Conservation (phyloP, 1,140 invertebrate species). For the Micrasema longulum region DNA sequence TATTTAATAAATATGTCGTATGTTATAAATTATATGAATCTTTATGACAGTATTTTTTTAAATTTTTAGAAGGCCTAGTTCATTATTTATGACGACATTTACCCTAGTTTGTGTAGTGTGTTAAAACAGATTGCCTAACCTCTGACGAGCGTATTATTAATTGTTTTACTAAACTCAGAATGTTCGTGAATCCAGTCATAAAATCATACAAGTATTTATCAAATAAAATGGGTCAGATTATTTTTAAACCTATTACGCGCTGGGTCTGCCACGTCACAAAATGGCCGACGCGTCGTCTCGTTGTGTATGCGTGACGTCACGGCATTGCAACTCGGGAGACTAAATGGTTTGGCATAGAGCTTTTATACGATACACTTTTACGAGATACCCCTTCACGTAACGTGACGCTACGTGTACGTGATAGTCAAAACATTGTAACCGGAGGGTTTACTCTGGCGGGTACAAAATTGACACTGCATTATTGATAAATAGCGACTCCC, state of each 20-base stretch:
- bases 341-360: constrained; percentile 1
- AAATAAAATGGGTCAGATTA: constrained; percentile 29
- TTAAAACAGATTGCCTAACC: no score
- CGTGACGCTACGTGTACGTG: neutral
- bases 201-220: neutral
- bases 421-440: neutral
- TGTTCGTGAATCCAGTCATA: constrained; percentile 4
- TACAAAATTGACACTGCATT: constrained; percentile 5
- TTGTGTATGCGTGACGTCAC: constrained; percentile 6
- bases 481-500: constrained; percentile 5
- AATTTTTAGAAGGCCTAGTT: no score
- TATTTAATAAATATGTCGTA: no score
- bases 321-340: neutral
- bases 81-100: neutral
- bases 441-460: neutral
- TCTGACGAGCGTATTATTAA: no score
- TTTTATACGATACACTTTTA: constrained; percentile 2
- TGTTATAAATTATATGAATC: no score
- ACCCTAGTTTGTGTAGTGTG: no score
- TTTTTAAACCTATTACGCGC: constrained; percentile 2
- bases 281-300: constrained; percentile 15
- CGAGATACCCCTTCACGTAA: neutral
- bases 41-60: no score
- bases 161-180: no score
- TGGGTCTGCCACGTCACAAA: constrained; percentile 2